These are phyloP conservation scores for Aplocera efformata DNA, from an alignment of 2,888 invertebrate genomes.

Conservation along the genomic window DNA sequence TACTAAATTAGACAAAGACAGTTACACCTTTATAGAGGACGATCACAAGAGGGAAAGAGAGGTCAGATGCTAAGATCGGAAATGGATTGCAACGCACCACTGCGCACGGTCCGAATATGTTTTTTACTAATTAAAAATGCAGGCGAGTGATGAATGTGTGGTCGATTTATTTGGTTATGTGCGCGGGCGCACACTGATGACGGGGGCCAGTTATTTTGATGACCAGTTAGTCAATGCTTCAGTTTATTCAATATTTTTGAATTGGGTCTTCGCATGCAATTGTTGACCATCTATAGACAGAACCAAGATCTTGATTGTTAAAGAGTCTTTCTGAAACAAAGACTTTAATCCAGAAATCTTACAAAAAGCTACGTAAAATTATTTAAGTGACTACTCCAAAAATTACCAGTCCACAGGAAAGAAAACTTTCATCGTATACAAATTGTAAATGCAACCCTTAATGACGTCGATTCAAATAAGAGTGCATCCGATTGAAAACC, in stretches of 20 bases:
- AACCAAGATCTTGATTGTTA: too few species aligned
- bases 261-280: too few species aligned
- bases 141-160: constrained; percentile 65
- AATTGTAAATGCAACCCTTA: constrained; percentile 30
- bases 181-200: constrained; percentile 35
- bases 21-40: constrained; percentile 15
- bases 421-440: constrained; percentile 3
- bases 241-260: too few species aligned
- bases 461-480: constrained; percentile 43
- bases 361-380: too few species aligned
- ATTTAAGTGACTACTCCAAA: too few species aligned
- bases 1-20: constrained; percentile 52
- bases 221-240: not conserved
- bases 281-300: too few species aligned
- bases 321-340: too few species aligned
- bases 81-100: constrained; percentile 74
- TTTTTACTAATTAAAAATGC: constrained; percentile 76
- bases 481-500: constrained; percentile 51
- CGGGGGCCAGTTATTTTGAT: constrained; percentile 17
- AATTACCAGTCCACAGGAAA: too few species aligned
- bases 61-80: constrained; percentile 57
- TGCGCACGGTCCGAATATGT: constrained; percentile 68
- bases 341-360: too few species aligned
- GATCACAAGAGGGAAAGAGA: constrained; percentile 38
- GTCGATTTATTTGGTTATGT: constrained; percentile 61